These are phyloP conservation scores for Xiphias gladius DNA, from an alignment of 2,113 vertebrate species.

Conservation along the genomic window DNA sequence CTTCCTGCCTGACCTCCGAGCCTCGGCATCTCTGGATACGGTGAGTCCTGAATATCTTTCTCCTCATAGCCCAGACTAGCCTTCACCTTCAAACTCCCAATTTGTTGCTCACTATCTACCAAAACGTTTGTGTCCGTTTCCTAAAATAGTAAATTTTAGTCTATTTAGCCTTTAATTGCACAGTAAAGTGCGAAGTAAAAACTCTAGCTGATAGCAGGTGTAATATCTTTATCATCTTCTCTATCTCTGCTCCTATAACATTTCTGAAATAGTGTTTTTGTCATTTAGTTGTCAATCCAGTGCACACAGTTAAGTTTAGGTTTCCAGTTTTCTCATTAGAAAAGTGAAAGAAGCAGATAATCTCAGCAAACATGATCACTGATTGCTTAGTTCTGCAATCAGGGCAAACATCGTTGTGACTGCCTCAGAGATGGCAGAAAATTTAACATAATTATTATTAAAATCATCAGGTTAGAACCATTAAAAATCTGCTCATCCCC, in stretches of 20 bases:
- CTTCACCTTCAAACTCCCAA: not conserved
- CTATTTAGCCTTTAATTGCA: not conserved
- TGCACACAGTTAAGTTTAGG: not conserved
- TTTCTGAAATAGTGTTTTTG: not conserved
- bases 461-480: not conserved
- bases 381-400: not conserved
- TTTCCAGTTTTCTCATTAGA: constrained; percentile 13
- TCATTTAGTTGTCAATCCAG: not conserved
- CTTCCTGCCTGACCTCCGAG: constrained; percentile 95
- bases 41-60: constrained; percentile 78
- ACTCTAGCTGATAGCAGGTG: not conserved
- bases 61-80: not conserved
- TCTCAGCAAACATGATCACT: not conserved
- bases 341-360: not conserved
- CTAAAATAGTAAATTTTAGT: not conserved
- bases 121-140: not conserved
- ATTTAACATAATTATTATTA: not conserved
- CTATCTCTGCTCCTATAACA: no score
- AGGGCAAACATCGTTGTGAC: not conserved
- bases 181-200: no score
- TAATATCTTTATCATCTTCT: no score
- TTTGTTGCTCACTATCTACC: not conserved
- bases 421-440: not conserved
- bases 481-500: not conserved
- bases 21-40: constrained; percentile 94